phyloP scores from a whole-genome alignment of 2,888 invertebrate species.

The Nymphalis urticae region DNA sequence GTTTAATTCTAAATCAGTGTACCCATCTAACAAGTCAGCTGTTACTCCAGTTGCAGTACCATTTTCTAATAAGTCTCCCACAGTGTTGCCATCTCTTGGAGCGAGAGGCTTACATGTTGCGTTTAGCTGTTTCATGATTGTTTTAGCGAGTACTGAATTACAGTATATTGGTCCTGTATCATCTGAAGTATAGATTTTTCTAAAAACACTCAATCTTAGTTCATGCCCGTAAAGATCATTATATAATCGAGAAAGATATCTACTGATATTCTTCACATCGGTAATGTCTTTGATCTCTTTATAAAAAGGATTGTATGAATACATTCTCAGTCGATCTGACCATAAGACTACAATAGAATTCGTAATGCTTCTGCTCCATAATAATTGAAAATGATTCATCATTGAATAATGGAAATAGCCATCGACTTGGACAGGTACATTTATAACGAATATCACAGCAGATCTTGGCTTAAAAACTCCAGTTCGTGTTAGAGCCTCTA shows the following conservation, averaged over 20 bases:
- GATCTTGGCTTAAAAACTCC: constrained; percentile 72
- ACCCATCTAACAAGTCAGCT: constrained; percentile 71
- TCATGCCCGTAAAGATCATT: constrained; percentile 61
- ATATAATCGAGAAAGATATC: constrained; percentile 55
- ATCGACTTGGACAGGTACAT: constrained; percentile 54
- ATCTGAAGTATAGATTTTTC: constrained; percentile 59
- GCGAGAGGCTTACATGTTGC: constrained; percentile 63
- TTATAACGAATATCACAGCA: constrained; percentile 69
- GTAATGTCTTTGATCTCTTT: constrained; percentile 66
- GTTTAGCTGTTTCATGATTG: constrained; percentile 61
- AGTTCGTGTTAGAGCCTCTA: constrained; percentile 62
- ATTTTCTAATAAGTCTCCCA: constrained; percentile 67
- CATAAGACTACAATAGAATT: constrained; percentile 71
- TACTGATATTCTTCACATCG: constrained; percentile 58
- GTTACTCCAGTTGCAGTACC: constrained; percentile 75
- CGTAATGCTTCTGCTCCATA: constrained; percentile 78
- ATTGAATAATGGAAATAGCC: constrained; percentile 66
- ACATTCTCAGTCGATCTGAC: constrained; percentile 65
- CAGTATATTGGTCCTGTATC: constrained; percentile 58
- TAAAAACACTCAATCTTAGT: constrained; percentile 65
- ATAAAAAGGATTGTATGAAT: constrained; percentile 77
- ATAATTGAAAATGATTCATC: constrained; percentile 70
- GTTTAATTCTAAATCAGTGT: constrained; percentile 79
- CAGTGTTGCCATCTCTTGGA: constrained; percentile 68
- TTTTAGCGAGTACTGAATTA: constrained; percentile 56